phyloP scores from a whole-genome alignment of 2,888 invertebrate genomes.

The Eulithis testata region DNA sequence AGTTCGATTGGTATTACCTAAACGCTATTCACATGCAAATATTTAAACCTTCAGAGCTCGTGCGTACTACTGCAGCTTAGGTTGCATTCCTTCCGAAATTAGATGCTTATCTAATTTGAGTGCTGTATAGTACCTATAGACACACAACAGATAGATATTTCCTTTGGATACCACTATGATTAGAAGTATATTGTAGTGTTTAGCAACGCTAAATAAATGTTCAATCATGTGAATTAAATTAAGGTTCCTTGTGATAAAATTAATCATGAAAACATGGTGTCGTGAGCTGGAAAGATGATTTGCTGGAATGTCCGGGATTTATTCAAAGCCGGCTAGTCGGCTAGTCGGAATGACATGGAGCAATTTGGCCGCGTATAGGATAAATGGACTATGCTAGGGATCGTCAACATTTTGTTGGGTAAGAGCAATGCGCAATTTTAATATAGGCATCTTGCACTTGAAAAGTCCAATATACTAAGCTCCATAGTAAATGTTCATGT shows the following conservation, averaged over 20 bases:
- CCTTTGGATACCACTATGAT: neutral
- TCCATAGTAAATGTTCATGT: too few relatives aligned
- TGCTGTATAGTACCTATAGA: neutral
- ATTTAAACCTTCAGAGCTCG: conserved; percentile 30
- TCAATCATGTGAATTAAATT: conserved; percentile 1
- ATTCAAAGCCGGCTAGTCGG: conserved; percentile 27
- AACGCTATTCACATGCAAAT: conserved; percentile 51
- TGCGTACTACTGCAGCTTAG: conserved; percentile 23
- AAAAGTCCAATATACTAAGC: too few relatives aligned
- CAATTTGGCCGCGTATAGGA: conserved; percentile 28
- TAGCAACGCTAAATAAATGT: neutral
- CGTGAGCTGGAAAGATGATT: conserved; percentile 23
- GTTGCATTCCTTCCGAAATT: conserved; percentile 32
- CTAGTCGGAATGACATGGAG: conserved; percentile 28
- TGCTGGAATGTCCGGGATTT: conserved; percentile 22
- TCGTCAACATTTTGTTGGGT: conserved; percentile 44
- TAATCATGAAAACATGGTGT: conserved; percentile 7
- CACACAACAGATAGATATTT: neutral
- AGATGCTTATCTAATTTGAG: conserved; percentile 28
- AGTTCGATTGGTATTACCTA: conserved; percentile 39
- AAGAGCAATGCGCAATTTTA: neutral
- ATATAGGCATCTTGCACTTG: neutral
- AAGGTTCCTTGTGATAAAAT: neutral
- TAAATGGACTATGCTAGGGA: conserved; percentile 27
- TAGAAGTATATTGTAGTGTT: too few relatives aligned